Base-by-base conservation (phyloP, 2,797 vertebrate genomes). In the Leucoraja ocellata region DNA sequence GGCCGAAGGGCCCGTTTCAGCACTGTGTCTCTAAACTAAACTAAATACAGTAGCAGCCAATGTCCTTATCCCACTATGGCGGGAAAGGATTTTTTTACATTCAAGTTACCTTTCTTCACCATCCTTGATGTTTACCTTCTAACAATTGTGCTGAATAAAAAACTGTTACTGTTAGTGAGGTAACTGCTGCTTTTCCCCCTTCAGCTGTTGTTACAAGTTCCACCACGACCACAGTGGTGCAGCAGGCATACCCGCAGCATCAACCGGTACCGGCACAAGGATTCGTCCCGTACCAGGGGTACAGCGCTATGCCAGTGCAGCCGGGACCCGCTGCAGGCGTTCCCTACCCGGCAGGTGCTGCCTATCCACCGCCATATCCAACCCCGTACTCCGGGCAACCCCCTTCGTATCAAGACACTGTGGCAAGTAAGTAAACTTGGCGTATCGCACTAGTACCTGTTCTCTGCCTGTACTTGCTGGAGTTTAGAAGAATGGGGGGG, bases 351-450 rank as follows among this genome's bases (percentile, higher is more conserved):
- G 11, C 90, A 92, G 54, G 90, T 28, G 13, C 23, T 3, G 36
- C 90, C 32, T 76, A 92, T n/a, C 90, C 90, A 46, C 90, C 90
- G 46, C 90, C 90, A 54, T 92, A 76, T 76, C 90, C 90, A 73
- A 92, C 90, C n/a, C 90, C 90, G 16, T 92, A 92, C n/a, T 74
- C 90, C 25, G 90, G 68, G 2, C 90, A 92, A 4, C 90, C 90
- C 16, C 90, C 90, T 58, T 92, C 90, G 54, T 92, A 92, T 58
- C 90, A 92, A 76, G 90, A 92, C 54, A 92, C 90, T 28, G 90
- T 92, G 39, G 90, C 90, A 92, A 92, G 90, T 92, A 58, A 92
- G 90, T 92, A 92, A 84, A 32, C n/a, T 9, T 88, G 18, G 36
- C 23, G 61, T 86, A 86, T 10, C 4, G 1, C 16, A 9, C n/a